Base-by-base conservation (phyloP, 2,888 invertebrate genomes). In the Aphrophora alni region DNA sequence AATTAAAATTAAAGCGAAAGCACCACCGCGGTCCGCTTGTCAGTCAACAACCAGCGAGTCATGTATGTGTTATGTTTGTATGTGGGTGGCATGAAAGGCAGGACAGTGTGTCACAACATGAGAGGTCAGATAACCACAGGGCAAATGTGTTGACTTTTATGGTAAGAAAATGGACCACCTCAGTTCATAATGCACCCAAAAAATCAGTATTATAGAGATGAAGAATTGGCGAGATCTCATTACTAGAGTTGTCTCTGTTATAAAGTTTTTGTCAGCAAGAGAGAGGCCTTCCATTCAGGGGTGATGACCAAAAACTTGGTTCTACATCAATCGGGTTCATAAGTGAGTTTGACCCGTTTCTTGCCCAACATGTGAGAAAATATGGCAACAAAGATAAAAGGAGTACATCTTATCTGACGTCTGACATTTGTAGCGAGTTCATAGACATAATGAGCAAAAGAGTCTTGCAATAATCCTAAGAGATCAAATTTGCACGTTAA, bases 401-500 rank as follows among this genome's bases (percentile, higher is more conserved):
- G 33, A 33, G 33, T 33, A 33, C 33, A 33, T 33, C 33, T 33
- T 33, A 33, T 33, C 33, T 33, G 33, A 7, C 33, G 33, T 33
- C 33, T 33, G 33, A 33, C 33, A 33, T 33, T 33, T 33, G n/a
- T n/a, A n/a, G n/a, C n/a, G n/a, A n/a, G n/a, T n/a, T n/a, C n/a
- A n/a, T n/a, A n/a, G n/a, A n/a, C 25, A 38, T 75, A 17, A 75
- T 80, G 75, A 38, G 75, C 26, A 75, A 24, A n/a, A 33, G n/a
- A n/a, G n/a, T n/a, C n/a, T n/a, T n/a, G n/a, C n/a, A n/a, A n/a
- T n/a, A 17, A 80, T 75, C n/a, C 17, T 75, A 33, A 70, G 75
- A 38, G 80, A 5, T 80, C 38, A 75, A 80, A 17, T 24, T 75
- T 27, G 80, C 80, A 26, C 38, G 51, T 25, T 80, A 75, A n/a